Conservation (phyloP, 2,113 vertebrate genomes). For the Enhydra lutris region DNA sequence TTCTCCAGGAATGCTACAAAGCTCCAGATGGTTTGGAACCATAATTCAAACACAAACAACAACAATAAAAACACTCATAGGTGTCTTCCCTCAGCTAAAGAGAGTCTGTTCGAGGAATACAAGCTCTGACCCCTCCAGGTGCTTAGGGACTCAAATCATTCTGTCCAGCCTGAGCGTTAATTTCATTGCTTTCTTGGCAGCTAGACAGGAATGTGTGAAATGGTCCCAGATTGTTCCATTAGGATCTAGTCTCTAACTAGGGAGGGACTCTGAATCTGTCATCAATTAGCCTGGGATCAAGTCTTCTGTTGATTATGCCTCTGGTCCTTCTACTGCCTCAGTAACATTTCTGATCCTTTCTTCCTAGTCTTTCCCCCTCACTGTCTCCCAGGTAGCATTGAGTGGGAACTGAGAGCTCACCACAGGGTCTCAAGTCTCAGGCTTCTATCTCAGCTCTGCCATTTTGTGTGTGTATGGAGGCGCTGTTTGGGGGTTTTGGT, state of each 20-base stretch:
- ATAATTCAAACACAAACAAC: background rate
- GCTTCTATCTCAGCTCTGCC: background rate
- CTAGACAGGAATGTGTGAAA: background rate
- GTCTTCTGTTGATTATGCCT: background rate
- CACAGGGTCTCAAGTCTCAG: background rate
- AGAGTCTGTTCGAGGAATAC: background rate
- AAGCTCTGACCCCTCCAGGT: background rate
- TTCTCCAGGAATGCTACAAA: background rate
- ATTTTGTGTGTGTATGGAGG: background rate
- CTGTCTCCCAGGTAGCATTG: background rate
- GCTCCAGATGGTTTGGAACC: background rate
- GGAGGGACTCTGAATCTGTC: background rate
- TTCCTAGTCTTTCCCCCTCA: background rate
- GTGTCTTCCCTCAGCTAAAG: background rate
- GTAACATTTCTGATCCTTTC: background rate
- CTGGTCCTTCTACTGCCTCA: background rate
- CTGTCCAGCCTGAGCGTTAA: background rate
- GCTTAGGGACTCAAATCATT: background rate
- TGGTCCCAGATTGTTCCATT: background rate
- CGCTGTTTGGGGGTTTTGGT: background rate
- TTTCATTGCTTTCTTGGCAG: background rate
- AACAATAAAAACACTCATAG: background rate
- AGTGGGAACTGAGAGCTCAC: background rate
- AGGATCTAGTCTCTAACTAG: background rate
- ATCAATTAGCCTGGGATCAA: background rate